Evolutionary conservation across 2,888 invertebrate genomes (phyloP).

Genomic region (Zygothrica quintamaculata): DNA sequence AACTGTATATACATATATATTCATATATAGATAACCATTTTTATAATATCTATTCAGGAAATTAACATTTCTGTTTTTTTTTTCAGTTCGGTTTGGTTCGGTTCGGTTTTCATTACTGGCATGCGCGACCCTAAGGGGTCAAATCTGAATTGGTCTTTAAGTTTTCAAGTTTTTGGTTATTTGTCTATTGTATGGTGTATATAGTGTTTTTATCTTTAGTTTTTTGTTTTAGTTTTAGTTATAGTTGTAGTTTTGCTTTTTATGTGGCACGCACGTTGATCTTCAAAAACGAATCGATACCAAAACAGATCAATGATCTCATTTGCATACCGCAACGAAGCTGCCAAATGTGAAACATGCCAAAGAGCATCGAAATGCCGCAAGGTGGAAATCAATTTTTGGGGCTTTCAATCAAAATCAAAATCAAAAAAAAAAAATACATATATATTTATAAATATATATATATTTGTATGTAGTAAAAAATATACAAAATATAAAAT

Average conservation of each 20-base stretch:
- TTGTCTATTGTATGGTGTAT: too few relatives aligned
- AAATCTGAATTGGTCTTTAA: conserved; percentile 75
- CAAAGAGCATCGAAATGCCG: conserved; percentile 70
- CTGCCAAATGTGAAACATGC: conserved; percentile 77
- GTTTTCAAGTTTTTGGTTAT: conserved; percentile 37
- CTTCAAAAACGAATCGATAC: conserved; percentile 77
- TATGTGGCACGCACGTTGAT: conserved; percentile 55
- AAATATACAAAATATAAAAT: conserved; percentile 28
- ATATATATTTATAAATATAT: too few relatives aligned
- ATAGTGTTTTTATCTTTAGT: conserved; percentile 48
- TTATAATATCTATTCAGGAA: conserved; percentile 38
- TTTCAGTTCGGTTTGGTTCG: too few relatives aligned
- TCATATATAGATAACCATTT: conserved; percentile 18
- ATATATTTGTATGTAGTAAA: too few relatives aligned
- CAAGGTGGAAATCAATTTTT: conserved; percentile 80
- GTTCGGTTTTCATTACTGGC: conserved; percentile 54
- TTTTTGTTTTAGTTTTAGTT: conserved; percentile 38
- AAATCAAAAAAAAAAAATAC: conserved; percentile 47
- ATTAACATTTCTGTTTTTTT: conserved; percentile 69
- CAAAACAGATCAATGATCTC: conserved; percentile 81
- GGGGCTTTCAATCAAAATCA: conserved; percentile 78
- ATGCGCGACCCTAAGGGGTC: conserved; percentile 77
- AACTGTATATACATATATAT: conserved; percentile 29
- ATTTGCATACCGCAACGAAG: conserved; percentile 73
- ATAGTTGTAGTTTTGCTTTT: conserved; percentile 19